Evolutionary conservation across 2,113 vertebrate species (phyloP), one percentile per base, ranked within the genome.

Genomic region (Lutjanus erythropterus): DNA sequence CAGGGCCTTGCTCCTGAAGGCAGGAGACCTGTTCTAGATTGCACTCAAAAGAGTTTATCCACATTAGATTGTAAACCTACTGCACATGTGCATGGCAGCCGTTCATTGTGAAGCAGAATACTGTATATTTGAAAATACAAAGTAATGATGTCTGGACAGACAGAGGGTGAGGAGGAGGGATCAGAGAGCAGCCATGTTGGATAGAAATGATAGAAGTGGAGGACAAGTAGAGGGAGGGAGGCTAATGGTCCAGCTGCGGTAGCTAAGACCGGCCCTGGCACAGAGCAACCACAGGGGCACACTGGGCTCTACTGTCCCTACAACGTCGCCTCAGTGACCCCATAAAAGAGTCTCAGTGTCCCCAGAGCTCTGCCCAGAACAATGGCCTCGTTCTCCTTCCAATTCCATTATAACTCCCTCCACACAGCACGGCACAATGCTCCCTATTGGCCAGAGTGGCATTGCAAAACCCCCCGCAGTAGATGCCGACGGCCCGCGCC

Each of bases 341-440:
- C 61, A 87, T 90, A 90, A 89, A 90, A 86, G 92, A 86, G 80
- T 87, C 87, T 80, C 85, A 94, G 92, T 94, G 92, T 92, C 89
- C 85, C 75, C 71, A 55, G 87, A 73, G 70, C 61, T 56, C 59
- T 58, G 65, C 72, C 47, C 31, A 49, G 70, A 90, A 94, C 93
- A 94, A 94, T 93, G 83, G 73, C 69, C 66, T 86, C 81, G 23
- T 93, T 93, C 86, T 93, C 88, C 84, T n/a, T 86, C 50, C 83
- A 89, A 82, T 89, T 91, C 87, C 86, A 93, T 93, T 90, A 73
- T 90, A 85, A 87, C 92, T 86, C 83, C 90, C 61, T 90, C 87
- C 82, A 78, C 84, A 89, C 85, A 88, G 66, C 62, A 58, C 3
- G 15, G 72, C 79, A 94, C 92, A 94, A 94, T 92, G 86, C 89